Percentiles rank a stretch among this genome's conserved stretches.
phyloP scores from a whole-genome alignment of 35 echinoderm and acorn worm genomes.

The Strongylocentrotus purpuratus region DNA sequence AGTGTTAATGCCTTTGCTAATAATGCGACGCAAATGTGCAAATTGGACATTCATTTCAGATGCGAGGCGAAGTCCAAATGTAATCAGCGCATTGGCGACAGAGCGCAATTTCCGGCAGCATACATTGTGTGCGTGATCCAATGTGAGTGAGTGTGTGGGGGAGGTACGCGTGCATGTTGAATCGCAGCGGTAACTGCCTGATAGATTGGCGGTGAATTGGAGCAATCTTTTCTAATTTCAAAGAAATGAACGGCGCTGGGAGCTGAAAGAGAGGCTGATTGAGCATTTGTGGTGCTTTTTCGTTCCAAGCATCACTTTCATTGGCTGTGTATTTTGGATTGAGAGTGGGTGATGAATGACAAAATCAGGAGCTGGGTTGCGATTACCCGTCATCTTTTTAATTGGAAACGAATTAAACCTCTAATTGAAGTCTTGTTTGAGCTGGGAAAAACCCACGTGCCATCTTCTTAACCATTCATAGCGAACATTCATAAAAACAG shows the following conservation, averaged over 20 bases:
- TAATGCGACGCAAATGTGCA: background rate
- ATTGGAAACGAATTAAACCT: background rate
- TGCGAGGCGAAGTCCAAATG: background rate
- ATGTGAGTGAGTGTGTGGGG: background rate
- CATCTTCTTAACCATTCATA: too few relatives aligned
- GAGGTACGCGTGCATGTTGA: background rate
- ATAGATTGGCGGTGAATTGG: background rate
- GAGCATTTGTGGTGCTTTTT: background rate
- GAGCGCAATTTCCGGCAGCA: background rate
- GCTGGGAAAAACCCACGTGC: background rate
- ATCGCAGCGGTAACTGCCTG: background rate
- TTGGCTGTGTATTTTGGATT: background rate
- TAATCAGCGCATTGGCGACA: background rate
- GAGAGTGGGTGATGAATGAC: background rate
- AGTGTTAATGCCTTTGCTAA: background rate
- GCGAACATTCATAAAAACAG: too few relatives aligned
- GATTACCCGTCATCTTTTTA: background rate
- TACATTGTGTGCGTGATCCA: background rate
- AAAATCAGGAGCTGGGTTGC: background rate
- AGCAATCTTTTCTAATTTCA: background rate
- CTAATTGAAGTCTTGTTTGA: background rate
- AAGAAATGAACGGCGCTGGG: background rate
- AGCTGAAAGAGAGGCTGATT: background rate
- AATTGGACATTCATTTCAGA: background rate
- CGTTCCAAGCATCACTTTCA: background rate